Evolutionary conservation across 2,113 vertebrate genomes (phyloP), one percentile per base, ranked within the genome.

Genomic region (Nannobrachium achirus): DNA sequence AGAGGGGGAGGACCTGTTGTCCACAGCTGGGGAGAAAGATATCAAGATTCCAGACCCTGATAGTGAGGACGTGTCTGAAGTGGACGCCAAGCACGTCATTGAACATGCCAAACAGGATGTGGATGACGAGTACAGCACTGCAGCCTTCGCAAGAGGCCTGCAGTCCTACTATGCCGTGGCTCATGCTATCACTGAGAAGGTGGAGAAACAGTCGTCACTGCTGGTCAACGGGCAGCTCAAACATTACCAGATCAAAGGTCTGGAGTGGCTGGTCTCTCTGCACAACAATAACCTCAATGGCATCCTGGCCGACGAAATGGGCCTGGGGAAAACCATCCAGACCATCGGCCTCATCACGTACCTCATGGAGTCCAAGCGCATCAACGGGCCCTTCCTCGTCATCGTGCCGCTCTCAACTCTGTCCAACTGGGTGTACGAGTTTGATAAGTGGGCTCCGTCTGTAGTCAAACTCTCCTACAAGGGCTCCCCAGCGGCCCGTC

Each of bases 251-350:
- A 93, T 99, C 82, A 97, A 97, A 78, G 97, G 97, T 25, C 57
- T 98, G 90, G 97, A 99, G 75, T 99, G 97, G 97, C 90, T 99
- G 60, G 97, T 98, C 66, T 98, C 97, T 0, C 85, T 99, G 19
- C 98, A 96, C 84, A 99, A 99, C 88, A 99, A 99, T 89, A 99
- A 99, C 87, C 87, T 99, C 71, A 99, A 99, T 0, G 97, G 97
- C 8, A 99, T 99, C 92, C 90, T 99, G 84, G 98, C 97, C 0
- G 97, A 99, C 0, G 97, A 99, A 88, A 99, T 99, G 97, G 97
- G 97, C 0, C 72, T 99, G 71, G 97, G 97, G 0, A 98, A 99
- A 79, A 99, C 97, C 6, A 98, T 99, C 90, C 97, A 99, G 92
- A 99, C 97, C 87, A 99, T 99, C 1, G 97, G 94, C 1, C 94